Conservation (phyloP, 2,888 invertebrate genomes). For the Pinctada fucata region DNA sequence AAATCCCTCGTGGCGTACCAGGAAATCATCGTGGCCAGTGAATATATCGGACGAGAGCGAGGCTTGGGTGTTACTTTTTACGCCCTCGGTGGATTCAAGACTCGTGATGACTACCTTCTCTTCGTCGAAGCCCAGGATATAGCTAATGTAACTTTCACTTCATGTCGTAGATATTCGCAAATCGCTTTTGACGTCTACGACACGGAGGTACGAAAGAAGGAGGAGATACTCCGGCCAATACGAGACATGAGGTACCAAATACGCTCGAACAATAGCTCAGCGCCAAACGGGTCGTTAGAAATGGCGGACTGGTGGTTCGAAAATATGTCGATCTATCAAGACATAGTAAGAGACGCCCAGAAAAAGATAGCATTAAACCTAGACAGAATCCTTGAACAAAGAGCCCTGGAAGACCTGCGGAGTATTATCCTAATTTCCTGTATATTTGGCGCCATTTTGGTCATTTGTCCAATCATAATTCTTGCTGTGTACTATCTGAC, state of each 20-base stretch:
- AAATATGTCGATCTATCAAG: slow-evolving; percentile 63
- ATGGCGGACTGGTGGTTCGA: slow-evolving; percentile 59
- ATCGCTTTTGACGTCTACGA: slow-evolving; percentile 55
- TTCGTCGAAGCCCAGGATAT: slow-evolving; percentile 60
- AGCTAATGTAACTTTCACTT: slow-evolving; percentile 59
- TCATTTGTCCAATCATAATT: slow-evolving; percentile 60
- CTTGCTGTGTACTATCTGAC: slow-evolving; percentile 58
- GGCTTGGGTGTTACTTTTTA: slow-evolving; percentile 63
- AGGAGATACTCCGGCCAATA: slow-evolving; percentile 17
- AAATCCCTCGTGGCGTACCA: slow-evolving; percentile 65
- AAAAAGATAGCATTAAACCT: slow-evolving; percentile 38
- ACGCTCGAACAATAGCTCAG: slow-evolving; percentile 42
- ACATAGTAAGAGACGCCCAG: slow-evolving; percentile 44
- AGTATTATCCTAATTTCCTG: slow-evolving; percentile 56
- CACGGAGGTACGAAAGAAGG: slow-evolving; percentile 19
- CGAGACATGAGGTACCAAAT: slow-evolving; percentile 52
- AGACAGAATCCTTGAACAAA: slow-evolving; percentile 29
- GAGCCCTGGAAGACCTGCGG: slow-evolving; percentile 34
- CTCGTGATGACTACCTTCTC: slow-evolving; percentile 56
- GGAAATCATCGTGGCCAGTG: slow-evolving; percentile 61
- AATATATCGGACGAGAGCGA: slow-evolving; percentile 64
- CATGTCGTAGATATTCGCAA: slow-evolving; percentile 58
- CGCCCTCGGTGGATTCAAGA: slow-evolving; percentile 56
- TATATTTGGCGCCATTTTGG: slow-evolving; percentile 51
- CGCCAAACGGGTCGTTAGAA: slow-evolving; percentile 46